Evolutionary conservation across 2,797 vertebrate genomes (phyloP), one percentile per base, ranked within the genome.

Genomic region (Moxostoma hubbsi): DNA sequence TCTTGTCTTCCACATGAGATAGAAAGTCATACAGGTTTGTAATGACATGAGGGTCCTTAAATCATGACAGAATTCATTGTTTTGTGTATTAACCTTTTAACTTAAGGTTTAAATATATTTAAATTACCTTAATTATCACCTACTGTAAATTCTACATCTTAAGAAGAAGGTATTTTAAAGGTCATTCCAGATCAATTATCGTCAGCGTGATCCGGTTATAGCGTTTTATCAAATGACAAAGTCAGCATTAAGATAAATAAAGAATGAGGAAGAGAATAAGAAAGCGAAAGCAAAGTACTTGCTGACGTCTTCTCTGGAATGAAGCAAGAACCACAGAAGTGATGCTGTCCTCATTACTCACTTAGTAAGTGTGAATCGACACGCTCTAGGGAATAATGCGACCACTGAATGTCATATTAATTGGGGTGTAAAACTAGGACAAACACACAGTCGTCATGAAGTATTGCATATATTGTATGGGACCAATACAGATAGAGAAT

Each of bases 341-440:
- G 18, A 13, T 12, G 49, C 46, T 75, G 67, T 62, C 75, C 75
- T 46, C 55, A 63, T 77, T 77, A 69, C 36, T 69, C 63, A 61
- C 9, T 63, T 57, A 59, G 69, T 24, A 6, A 77, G 79, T 24
- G 61, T 74, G 79, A 75, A 75, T 81, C 68, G 24, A 24, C 46
- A 61, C 47, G 1, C 10, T 69, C 49, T 6, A 12, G 59, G 81
- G 82, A 83, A 68, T 62, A 5, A 11, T 65, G 68, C 46, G 49
- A 73, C 73, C 62, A 71, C 77, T 73, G 66, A 75, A 85, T 69
- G 65, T 62, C 68, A 77, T 57, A 74, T 79, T 84, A 77, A 83
- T 79, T 70, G 70, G 76, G 58, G 61, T 69, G 81, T 73, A 70
- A 83, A 81, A 84, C 66, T 79, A 84, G 76, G 73, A 81, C 81